A percentile compares a stretch with the other conserved stretches of the same genome.
Evolutionary conservation across 2,888 invertebrate species (phyloP).

Genomic region (Torymus texanus): DNA sequence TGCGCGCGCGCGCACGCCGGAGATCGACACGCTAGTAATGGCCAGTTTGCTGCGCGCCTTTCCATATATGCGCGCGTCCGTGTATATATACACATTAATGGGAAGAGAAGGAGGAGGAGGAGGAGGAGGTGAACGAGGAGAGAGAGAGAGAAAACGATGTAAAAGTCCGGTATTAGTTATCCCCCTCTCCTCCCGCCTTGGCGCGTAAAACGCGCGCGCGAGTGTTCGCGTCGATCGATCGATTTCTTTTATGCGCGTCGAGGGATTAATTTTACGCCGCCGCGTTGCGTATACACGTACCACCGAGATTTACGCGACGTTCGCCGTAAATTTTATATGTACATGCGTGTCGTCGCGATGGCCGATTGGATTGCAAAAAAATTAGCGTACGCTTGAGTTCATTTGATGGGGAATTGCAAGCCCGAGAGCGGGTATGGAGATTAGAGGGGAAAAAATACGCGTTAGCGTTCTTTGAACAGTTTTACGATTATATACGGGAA

Average conservation of each 20-base stretch:
- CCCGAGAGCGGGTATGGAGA: no score
- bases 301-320: not conserved
- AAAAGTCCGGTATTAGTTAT: not conserved
- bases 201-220: no score
- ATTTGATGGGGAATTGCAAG: no score
- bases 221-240: not conserved
- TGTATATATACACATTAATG: no score
- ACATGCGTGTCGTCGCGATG: not conserved
- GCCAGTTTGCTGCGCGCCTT: conserved; percentile 15
- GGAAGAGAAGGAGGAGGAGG: no score
- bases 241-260: conserved; percentile 2
- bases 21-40: conserved; percentile 19
- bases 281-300: not conserved
- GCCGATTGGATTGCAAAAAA: not conserved
- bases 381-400: no score
- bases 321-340: not conserved
- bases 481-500: no score
- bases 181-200: not conserved
- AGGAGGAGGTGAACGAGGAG: no score
- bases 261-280: conserved; percentile 18
- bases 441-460: no score
- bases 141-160: not conserved
- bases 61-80: not conserved
- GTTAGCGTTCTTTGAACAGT: no score
- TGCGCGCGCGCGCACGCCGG: not conserved